phyloP scores from a whole-genome alignment of 1,140 invertebrate species.

The Pomacea maculata region DNA sequence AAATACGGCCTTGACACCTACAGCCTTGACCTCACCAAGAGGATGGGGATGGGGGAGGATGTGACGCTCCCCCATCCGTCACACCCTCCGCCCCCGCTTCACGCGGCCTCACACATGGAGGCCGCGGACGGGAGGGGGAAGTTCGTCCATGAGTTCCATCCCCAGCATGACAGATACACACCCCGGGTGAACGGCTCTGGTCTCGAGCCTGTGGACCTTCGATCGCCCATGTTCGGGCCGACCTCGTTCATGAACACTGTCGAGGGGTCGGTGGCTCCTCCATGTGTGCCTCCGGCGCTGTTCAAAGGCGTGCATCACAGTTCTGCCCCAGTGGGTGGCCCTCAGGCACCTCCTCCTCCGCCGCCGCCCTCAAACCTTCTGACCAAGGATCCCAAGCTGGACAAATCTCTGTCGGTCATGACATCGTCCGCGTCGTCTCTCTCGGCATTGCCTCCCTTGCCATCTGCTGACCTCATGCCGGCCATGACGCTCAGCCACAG shows the following conservation, averaged over 20 bases:
- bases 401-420: background rate
- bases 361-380: conserved; percentile 21
- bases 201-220: conserved; percentile 53
- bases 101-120: conserved; percentile 9
- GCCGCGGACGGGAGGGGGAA: background rate
- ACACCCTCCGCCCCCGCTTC: conserved; percentile 36
- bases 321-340: conserved; percentile 15
- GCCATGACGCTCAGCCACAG: conserved; percentile 41
- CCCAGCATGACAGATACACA: conserved; percentile 46
- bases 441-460: conserved; percentile 26
- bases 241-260: conserved; percentile 40
- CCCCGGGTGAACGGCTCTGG: conserved; percentile 42
- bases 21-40: conserved; percentile 59
- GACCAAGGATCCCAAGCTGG: conserved; percentile 38
- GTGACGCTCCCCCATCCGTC: conserved; percentile 41
- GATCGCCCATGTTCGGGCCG: conserved; percentile 49
- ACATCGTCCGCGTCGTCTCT: background rate
- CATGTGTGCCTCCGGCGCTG: conserved; percentile 29
- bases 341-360: conserved; percentile 20
- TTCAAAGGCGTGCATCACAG: conserved; percentile 32
- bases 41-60: conserved; percentile 56
- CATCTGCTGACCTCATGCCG: conserved; percentile 30
- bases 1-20: conserved; percentile 60
- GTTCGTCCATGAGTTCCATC: conserved; percentile 8
- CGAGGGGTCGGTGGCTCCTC: conserved; percentile 34